phyloP scores from a whole-genome alignment of 2,888 invertebrate genomes.

The Incurvaria masculella region DNA sequence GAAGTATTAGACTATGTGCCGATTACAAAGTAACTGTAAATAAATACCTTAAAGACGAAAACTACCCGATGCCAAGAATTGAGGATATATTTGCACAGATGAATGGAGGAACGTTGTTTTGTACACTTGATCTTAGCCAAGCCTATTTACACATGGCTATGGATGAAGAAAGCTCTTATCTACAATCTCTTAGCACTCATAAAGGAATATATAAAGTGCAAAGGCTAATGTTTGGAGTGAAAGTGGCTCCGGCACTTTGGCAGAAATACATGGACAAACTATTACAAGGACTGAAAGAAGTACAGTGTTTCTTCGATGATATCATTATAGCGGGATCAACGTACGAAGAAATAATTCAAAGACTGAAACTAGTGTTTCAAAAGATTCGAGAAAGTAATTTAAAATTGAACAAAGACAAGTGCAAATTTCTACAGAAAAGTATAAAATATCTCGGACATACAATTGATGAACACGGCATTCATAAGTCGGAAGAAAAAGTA shows the following conservation, averaged over 20 bases:
- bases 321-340: conserved; percentile 18
- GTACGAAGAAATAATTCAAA: conserved; percentile 7
- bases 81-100: conserved; percentile 13
- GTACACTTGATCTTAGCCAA: conserved; percentile 11
- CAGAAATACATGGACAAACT: conserved; percentile 24
- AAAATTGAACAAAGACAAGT: conserved; percentile 14
- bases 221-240: conserved; percentile 22
- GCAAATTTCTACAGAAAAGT: conserved; percentile 13
- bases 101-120: conserved; percentile 10
- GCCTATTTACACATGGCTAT: conserved; percentile 7
- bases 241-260: conserved; percentile 20
- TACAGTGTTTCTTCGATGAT: conserved; percentile 24
- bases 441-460: conserved; percentile 15
- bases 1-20: too few species aligned
- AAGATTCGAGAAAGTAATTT: conserved; percentile 9
- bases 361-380: not conserved
- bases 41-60: conserved; percentile 5
- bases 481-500: conserved; percentile 11
- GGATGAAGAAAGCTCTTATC: conserved; percentile 7
- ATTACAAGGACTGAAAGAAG: conserved; percentile 18
- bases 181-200: conserved; percentile 19
- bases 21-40: too few species aligned
- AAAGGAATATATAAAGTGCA: conserved; percentile 22
- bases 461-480: conserved; percentile 10
- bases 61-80: conserved; percentile 9